Conservation (phyloP, 2,888 invertebrate genomes). For the Oasisia sp. region DNA sequence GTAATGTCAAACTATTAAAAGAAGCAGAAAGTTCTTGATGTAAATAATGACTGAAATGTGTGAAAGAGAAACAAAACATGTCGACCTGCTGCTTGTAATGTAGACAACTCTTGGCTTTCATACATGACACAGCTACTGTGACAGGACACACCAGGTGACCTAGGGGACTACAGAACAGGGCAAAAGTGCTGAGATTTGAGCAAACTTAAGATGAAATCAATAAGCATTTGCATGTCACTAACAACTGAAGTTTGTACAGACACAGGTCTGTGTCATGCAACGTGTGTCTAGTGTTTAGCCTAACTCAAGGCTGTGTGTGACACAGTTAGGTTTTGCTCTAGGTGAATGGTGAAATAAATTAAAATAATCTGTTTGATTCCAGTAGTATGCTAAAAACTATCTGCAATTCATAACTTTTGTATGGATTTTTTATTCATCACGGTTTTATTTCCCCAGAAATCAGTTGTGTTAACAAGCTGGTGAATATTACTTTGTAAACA, state of each 20-base stretch:
- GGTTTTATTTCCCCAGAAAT: background rate
- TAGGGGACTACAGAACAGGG: background rate
- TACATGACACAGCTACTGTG: background rate
- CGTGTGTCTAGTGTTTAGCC: background rate
- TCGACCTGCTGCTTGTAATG: background rate
- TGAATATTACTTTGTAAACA: background rate
- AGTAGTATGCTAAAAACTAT: background rate
- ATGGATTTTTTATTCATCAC: background rate
- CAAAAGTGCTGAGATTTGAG: background rate
- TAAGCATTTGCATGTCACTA: background rate
- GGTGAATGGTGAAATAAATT: background rate
- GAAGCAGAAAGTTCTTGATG: background rate
- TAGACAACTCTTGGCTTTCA: background rate
- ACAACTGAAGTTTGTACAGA: background rate
- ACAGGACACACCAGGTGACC: background rate
- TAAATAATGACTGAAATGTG: background rate
- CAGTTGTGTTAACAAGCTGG: background rate
- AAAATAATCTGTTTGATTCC: background rate
- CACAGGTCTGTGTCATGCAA: background rate
- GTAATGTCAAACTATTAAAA: background rate
- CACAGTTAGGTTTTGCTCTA: background rate
- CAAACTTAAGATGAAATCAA: background rate
- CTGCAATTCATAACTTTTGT: background rate
- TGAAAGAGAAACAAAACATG: background rate
- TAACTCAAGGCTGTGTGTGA: background rate